phyloP scores from a whole-genome alignment of 2,888 invertebrate species.

The Orchesella flavescens region DNA sequence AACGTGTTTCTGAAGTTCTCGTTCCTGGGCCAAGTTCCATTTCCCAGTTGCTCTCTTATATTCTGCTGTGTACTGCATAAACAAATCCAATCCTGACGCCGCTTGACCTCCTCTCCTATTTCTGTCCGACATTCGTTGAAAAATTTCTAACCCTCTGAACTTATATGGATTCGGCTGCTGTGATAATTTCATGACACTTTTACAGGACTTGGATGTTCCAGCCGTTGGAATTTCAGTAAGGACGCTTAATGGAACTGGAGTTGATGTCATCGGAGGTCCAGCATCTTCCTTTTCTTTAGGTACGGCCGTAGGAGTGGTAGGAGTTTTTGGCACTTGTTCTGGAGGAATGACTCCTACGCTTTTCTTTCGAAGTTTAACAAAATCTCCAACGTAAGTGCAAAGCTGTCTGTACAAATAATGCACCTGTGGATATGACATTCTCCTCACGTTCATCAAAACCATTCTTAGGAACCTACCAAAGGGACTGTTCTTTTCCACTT shows the following conservation, averaged over 20 bases:
- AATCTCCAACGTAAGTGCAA: conserved; percentile 59
- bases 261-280: not conserved
- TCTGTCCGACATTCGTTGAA: conserved; percentile 39
- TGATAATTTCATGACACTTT: conserved; percentile 14
- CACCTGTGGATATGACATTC: conserved; percentile 69
- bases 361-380: conserved; percentile 45
- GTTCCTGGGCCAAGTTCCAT: conserved; percentile 38
- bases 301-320: not conserved
- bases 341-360: conserved; percentile 44
- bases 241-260: not conserved
- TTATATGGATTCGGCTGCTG: conserved; percentile 40
- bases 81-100: conserved; percentile 26
- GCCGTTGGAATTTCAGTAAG: conserved; percentile 4
- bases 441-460: conserved; percentile 64
- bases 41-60: conserved; percentile 36
- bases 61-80: conserved; percentile 35
- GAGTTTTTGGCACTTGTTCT: conserved; percentile 32
- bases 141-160: conserved; percentile 40
- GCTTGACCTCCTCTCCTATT: conserved; percentile 2
- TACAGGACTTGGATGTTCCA: conserved; percentile 35
- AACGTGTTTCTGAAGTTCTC: conserved; percentile 26
- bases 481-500: conserved; percentile 67
- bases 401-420: conserved; percentile 67
- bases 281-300: conserved; percentile 13
- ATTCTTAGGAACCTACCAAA: conserved; percentile 68